These are phyloP conservation scores for Bujurquina vittata DNA, from an alignment of 2,113 vertebrate genomes.

Conservation along the genomic window DNA sequence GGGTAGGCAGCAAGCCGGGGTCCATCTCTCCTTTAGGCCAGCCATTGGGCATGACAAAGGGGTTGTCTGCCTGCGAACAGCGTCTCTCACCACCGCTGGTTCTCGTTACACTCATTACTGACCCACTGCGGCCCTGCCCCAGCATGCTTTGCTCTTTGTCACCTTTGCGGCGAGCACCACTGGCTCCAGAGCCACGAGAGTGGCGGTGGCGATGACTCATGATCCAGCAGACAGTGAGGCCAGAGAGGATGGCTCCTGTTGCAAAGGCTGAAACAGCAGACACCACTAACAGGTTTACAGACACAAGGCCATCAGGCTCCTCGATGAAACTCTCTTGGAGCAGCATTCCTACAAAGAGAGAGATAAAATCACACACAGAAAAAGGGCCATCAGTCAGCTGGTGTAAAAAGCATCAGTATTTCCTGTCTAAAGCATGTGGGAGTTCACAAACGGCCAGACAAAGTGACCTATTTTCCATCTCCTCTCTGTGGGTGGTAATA, in stretches of 20 bases:
- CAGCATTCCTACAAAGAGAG: slow-evolving; percentile 66
- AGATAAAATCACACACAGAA: slow-evolving; percentile 37
- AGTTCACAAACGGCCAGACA: slow-evolving; percentile 42
- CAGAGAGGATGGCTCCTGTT: slow-evolving; percentile 91
- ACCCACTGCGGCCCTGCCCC: slow-evolving; percentile 86
- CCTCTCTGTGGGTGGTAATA: slow-evolving; percentile 53
- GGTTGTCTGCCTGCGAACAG: slow-evolving; percentile 78
- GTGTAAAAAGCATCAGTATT: slow-evolving; percentile 42
- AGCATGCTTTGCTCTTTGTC: slow-evolving; percentile 92
- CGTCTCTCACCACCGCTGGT: slow-evolving; percentile 81
- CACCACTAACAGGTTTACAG: slow-evolving; percentile 92
- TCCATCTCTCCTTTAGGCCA: slow-evolving; percentile 91
- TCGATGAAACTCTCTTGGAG: slow-evolving; percentile 91
- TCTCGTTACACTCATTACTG: slow-evolving; percentile 92
- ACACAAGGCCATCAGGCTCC: slow-evolving; percentile 91
- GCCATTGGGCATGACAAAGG: slow-evolving; percentile 88
- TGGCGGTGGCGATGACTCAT: slow-evolving; percentile 90
- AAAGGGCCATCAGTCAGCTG: slow-evolving; percentile 21
- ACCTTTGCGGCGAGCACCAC: slow-evolving; percentile 82
- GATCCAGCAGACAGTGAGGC: slow-evolving; percentile 94
- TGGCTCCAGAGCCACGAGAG: slow-evolving; percentile 59
- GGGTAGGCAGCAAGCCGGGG: slow-evolving; percentile 91
- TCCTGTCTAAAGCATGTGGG: slow-evolving; percentile 56
- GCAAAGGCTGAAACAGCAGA: slow-evolving; percentile 94
- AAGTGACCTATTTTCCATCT: slow-evolving; percentile 52